phyloP scores from a whole-genome alignment of 1,140 invertebrate species.

The Plodia interpunctella region DNA sequence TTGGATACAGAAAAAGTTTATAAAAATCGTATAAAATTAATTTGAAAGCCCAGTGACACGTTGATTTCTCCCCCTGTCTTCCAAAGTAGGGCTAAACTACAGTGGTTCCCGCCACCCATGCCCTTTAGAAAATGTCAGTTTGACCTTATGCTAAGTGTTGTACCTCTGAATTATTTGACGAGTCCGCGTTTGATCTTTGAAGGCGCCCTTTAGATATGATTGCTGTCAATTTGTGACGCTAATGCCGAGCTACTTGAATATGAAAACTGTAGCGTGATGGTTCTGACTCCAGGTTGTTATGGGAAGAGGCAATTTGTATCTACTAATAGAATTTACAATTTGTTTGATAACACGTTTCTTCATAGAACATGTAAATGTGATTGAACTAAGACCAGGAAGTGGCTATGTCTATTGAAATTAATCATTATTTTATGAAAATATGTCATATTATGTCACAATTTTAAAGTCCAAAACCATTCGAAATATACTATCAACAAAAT shows the following conservation, averaged over 20 bases:
- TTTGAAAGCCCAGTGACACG: slow-evolving; percentile 7
- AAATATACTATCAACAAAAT: too few species aligned
- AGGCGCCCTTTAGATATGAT: slow-evolving; percentile 56
- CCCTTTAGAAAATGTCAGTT: slow-evolving; percentile 63
- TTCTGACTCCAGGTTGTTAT: slow-evolving; percentile 7
- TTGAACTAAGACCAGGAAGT: too few species aligned
- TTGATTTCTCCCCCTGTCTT: background rate
- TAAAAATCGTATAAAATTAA: too few species aligned
- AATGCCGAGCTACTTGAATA: slow-evolving; percentile 3
- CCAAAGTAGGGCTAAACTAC: slow-evolving; percentile 20
- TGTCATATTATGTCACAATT: too few species aligned
- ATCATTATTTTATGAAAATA: too few species aligned
- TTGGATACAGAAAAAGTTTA: too few species aligned
- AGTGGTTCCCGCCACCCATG: background rate
- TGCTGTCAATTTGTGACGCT: slow-evolving; percentile 42
- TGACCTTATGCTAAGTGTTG: slow-evolving; percentile 67
- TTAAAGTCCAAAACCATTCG: too few species aligned
- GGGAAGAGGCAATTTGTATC: background rate
- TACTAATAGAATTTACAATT: too few species aligned
- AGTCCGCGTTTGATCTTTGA: slow-evolving; percentile 58
- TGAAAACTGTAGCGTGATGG: background rate
- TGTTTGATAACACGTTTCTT: too few species aligned
- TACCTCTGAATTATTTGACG: slow-evolving; percentile 50
- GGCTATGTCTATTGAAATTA: too few species aligned
- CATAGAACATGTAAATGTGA: too few species aligned